A percentile compares a stretch with the other conserved stretches of the same genome.
Evolutionary conservation across 2,113 vertebrate species (phyloP).

Genomic region (Engraulis encrasicolus): DNA sequence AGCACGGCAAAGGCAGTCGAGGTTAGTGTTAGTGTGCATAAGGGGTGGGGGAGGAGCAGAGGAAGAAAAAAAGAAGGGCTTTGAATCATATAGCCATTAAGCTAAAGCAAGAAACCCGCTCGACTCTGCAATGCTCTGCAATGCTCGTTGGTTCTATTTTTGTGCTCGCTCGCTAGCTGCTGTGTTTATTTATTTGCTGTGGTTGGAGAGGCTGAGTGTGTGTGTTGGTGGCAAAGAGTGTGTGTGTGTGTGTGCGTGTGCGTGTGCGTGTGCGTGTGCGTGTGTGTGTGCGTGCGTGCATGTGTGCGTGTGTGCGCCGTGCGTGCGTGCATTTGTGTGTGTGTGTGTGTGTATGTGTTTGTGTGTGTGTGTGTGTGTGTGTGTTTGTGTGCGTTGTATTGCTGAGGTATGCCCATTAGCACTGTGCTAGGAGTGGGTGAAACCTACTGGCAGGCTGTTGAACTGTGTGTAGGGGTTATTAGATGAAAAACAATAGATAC

Average conservation of each 20-base stretch:
- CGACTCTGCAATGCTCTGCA: too few species aligned
- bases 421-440: background rate
- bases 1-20: background rate
- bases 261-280: background rate
- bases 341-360: too few species aligned
- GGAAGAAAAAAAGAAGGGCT: background rate
- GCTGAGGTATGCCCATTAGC: slow-evolving; percentile 23
- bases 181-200: slow-evolving; percentile 16
- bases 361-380: background rate
- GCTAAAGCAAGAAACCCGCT: background rate
- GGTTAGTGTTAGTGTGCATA: background rate
- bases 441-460: background rate
- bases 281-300: too few species aligned
- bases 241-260: too few species aligned
- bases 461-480: background rate
- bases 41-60: too few species aligned
- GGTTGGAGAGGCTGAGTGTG: background rate
- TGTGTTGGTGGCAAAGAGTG: too few species aligned
- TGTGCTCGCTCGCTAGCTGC: background rate
- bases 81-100: slow-evolving; percentile 1
- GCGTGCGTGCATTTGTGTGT: too few species aligned
- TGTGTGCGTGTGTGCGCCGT: background rate
- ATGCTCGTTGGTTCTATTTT: slow-evolving; percentile 8
- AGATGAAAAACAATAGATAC: background rate
- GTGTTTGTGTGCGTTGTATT: background rate